These are phyloP conservation scores for Nymphalis io DNA, from an alignment of 1,140 invertebrate genomes.

Conservation along the genomic window DNA sequence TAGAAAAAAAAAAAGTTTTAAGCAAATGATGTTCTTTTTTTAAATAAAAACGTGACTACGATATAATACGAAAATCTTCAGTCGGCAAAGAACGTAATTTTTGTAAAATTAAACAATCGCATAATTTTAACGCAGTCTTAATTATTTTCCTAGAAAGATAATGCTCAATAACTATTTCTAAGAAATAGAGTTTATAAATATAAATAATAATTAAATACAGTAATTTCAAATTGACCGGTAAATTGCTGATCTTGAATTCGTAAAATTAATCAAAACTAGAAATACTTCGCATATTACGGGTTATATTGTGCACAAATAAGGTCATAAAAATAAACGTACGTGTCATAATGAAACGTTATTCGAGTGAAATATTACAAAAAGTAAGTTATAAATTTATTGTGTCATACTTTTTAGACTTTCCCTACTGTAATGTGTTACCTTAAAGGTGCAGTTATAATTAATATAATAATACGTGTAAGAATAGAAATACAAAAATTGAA, in stretches of 20 bases:
- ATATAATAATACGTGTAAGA: no score
- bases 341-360: no score
- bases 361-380: neutral
- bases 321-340: neutral
- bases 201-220: constrained; percentile 1
- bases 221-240: neutral
- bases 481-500: no score
- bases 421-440: no score
- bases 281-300: neutral
- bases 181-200: neutral
- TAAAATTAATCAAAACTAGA: constrained; percentile 5
- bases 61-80: no score
- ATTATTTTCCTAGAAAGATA: neutral
- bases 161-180: neutral
- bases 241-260: constrained; percentile 8
- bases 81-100: no score
- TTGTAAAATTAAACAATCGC: neutral
- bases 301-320: neutral
- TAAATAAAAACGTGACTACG: no score
- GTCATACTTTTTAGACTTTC: no score
- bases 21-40: no score
- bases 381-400: no score
- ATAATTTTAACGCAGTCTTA: neutral
- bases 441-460: no score
- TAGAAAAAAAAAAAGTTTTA: no score